phyloP scores from a whole-genome alignment of 2,113 vertebrate species.

The Typhlomys cinereus region DNA sequence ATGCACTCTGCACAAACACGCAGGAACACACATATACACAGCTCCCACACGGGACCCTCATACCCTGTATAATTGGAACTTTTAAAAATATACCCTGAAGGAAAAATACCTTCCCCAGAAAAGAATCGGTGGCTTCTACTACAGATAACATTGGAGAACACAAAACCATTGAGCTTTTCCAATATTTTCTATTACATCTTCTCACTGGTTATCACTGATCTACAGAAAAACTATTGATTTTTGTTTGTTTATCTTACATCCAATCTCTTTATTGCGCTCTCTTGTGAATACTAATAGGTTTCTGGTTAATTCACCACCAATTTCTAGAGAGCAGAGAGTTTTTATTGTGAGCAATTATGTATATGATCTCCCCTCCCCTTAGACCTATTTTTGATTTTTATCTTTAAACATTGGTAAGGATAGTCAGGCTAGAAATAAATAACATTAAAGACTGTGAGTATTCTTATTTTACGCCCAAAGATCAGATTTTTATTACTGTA shows the following conservation, averaged over 20 bases:
- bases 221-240: slow-evolving; percentile 69
- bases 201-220: slow-evolving; percentile 65
- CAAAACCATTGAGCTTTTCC: slow-evolving; percentile 43
- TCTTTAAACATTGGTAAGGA: background rate
- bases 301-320: slow-evolving; percentile 48
- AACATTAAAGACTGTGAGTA: background rate
- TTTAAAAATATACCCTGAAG: slow-evolving; percentile 10
- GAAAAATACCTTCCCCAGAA: background rate
- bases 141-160: slow-evolving; percentile 35
- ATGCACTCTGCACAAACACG: too few species aligned
- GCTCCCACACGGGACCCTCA: too few species aligned
- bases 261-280: slow-evolving; percentile 59
- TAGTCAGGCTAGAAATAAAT: slow-evolving; percentile 9
- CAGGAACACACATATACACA: too few species aligned
- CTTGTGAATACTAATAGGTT: slow-evolving; percentile 59
- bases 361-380: background rate
- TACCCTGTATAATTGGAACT: too few species aligned
- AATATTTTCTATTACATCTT: slow-evolving; percentile 65
- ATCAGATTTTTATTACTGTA: background rate
- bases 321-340: slow-evolving; percentile 34
- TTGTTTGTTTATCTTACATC: slow-evolving; percentile 69
- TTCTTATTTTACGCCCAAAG: background rate
- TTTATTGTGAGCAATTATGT: slow-evolving; percentile 3
- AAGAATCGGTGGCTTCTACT: background rate
- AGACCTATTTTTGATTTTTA: background rate